Evolutionary conservation across 1,140 invertebrate species (phyloP), one percentile per base, ranked within the genome.

Genomic region (Atta texana): DNA sequence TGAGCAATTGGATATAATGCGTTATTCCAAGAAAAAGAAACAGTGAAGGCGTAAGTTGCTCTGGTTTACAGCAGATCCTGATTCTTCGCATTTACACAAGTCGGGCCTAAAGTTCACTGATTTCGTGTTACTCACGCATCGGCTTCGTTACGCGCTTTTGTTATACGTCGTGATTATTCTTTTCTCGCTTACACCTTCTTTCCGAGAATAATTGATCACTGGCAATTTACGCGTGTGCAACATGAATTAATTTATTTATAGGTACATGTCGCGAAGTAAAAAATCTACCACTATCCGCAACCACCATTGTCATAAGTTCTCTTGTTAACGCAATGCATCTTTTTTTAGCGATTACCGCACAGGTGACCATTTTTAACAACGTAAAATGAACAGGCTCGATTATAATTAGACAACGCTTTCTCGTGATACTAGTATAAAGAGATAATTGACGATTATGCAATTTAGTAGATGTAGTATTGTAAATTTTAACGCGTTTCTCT

Each of bases 241-340:
- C 34, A 69, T 18, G 14, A 53, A 75, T 24, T 28, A 53, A 28
- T 61, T 18, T n/a, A 44, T 71, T 21, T 71, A 34, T 81, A 71
- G 34, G 49, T 72, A 21, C n/a, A 55, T 34, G 44, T 59, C 78
- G 75, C 77, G 34, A 82, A 61, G 39, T 69, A 49, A 84, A 39
- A 68, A 44, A 51, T 85, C 86, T 75, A 87, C 86, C 86, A 85
- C 86, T 76, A 75, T 85, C 80, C 53, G 69, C 69, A 87, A 75
- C 80, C 68, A 84, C 63, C 77, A 80, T 84, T 82, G 31, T 82
- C 80, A 84, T 84, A 75, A 24, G 80, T 44, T 74, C n/a, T 18
- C 69, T 74, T 12, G 14, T 75, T 75, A 74, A 75, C 39, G 66
- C 59, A 63, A 84, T 84, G 80, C 80, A 84, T 84, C 39, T 24